Conservation (phyloP, 1,140 invertebrate species). For the Pissodes strobi region DNA sequence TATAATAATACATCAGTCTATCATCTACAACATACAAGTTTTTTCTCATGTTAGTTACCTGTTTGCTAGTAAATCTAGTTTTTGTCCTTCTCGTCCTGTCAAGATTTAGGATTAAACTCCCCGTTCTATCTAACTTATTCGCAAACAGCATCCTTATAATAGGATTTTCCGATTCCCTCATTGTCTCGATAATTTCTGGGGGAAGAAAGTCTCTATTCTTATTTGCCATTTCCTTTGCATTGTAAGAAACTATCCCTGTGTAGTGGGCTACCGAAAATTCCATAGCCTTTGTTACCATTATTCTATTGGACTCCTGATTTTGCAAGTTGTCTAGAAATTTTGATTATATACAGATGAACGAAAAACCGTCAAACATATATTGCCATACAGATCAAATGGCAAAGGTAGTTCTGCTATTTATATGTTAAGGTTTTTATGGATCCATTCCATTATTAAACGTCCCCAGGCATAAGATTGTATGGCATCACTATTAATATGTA, state of each 20-base stretch:
- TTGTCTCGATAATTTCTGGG: slow-evolving; percentile 81
- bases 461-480: too few species aligned
- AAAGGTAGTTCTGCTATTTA: too few species aligned
- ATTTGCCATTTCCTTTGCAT: slow-evolving; percentile 77
- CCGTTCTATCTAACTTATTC: slow-evolving; percentile 84
- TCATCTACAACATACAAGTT: too few species aligned
- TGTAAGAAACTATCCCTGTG: slow-evolving; percentile 81
- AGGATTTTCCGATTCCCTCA: slow-evolving; percentile 75
- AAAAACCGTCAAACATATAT: background rate
- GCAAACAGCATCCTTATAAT: slow-evolving; percentile 79
- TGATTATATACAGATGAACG: background rate
- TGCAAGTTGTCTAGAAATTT: slow-evolving; percentile 46
- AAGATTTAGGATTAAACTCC: slow-evolving; percentile 66
- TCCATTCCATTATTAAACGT: too few species aligned
- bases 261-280: slow-evolving; percentile 84
- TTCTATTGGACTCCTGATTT: slow-evolving; percentile 60
- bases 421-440: too few species aligned
- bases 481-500: too few species aligned
- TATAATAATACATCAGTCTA: slow-evolving; percentile 26
- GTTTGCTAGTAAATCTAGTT: slow-evolving; percentile 13
- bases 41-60: slow-evolving; percentile 21
- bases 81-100: slow-evolving; percentile 39
- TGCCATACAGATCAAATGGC: too few species aligned
- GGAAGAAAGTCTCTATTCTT: slow-evolving; percentile 89
- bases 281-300: slow-evolving; percentile 66